phyloP scores from a whole-genome alignment of 2,888 invertebrate species.

The Pantelozetes paolii region DNA sequence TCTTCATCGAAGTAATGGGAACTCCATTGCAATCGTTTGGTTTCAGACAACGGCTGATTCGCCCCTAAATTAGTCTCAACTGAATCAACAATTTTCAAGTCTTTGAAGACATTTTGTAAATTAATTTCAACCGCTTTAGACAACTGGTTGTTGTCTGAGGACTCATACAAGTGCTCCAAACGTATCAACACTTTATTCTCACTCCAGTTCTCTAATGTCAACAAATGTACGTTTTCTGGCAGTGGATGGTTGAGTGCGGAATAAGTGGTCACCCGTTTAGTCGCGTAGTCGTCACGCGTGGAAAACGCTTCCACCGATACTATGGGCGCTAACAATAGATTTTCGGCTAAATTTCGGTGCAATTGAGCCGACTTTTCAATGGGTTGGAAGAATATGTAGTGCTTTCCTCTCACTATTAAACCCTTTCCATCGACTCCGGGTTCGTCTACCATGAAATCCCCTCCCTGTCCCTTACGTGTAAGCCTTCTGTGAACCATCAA shows the following conservation, averaged over 20 bases:
- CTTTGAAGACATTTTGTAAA: constrained; percentile 44
- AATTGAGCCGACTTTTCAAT: constrained; percentile 38
- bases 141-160: constrained; percentile 39
- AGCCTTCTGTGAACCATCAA: constrained; percentile 81
- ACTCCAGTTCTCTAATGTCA: constrained; percentile 45
- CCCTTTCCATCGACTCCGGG: constrained; percentile 63
- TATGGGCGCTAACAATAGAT: constrained; percentile 43
- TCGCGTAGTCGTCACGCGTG: neutral
- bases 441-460: constrained; percentile 85
- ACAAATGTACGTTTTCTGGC: constrained; percentile 46
- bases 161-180: constrained; percentile 46
- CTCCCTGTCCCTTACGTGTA: constrained; percentile 82
- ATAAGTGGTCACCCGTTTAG: neutral
- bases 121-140: constrained; percentile 43
- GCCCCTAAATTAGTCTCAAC: constrained; percentile 45
- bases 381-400: constrained; percentile 43
- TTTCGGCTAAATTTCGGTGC: constrained; percentile 41
- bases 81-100: constrained; percentile 42
- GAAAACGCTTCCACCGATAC: constrained; percentile 42
- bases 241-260: constrained; percentile 26
- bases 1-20: neutral
- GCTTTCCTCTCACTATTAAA: constrained; percentile 64
- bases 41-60: constrained; percentile 38
- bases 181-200: constrained; percentile 43
- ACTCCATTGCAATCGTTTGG: constrained; percentile 43